Evolutionary conservation across 1,140 invertebrate genomes (phyloP), one percentile per base, ranked within the genome.

Genomic region (Octopus bimaculoides): DNA sequence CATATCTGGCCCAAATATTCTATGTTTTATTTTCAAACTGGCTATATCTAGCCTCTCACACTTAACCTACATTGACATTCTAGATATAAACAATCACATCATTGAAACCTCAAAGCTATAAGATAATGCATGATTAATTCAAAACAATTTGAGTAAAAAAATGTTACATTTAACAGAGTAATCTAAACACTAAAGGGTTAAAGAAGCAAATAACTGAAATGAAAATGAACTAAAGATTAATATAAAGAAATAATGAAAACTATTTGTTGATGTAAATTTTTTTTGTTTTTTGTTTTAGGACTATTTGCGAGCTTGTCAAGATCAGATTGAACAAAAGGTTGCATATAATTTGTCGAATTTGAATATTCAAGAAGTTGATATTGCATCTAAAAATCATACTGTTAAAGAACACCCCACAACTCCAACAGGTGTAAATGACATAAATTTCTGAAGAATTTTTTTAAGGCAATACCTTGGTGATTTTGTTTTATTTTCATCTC

Each of bases 321-420:
- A 93, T 83, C 93, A 94, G 85, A 93, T 95, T 75, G 94, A 95
- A 86, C 92, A 93, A 80, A 94, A 94, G 92, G 92, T 95, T 26
- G 91, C 92, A 81, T 88, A 88, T 56, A 91, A 91, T 86, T 91
- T 93, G 91, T 84, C 84, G 1, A 81, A 80, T 41, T 77, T 86
- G 75, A 78, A 77, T 54, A 55, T 73, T 54, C 52, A 77, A 6
- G 73, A 78, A 2, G 82, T 81, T 75, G 71, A 80, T 9, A 78
- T 81, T 17, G 79, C 81, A 54, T 75, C 80, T 17, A 84, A 83
- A 82, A 81, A 81, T 74, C 83, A 84, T 82, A 88, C 85, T 75
- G 76, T 83, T 53, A 82, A 93, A 88, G 93, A 93, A 85, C 94
- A 94, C 89, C 94, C 94, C 69, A 93, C 93, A 81, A 96, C 94